Evolutionary conservation across 2,113 vertebrate genomes (phyloP).

Genomic region (Barnardius zonarius): DNA sequence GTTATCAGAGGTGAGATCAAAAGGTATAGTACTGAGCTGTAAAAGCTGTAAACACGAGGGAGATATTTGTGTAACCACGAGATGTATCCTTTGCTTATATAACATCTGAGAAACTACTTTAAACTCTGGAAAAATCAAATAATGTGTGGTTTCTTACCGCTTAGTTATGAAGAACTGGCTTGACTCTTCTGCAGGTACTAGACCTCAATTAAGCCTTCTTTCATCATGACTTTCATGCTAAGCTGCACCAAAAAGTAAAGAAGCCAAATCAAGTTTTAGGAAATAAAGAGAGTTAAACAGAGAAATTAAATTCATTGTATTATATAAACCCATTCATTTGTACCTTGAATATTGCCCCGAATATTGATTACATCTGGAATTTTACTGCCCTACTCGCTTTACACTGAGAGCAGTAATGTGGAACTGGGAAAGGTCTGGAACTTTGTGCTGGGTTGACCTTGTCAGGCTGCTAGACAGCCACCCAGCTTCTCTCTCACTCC

Average conservation of each 20-base stretch:
- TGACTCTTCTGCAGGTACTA: not conserved
- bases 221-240: not conserved
- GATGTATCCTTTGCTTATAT: not conserved
- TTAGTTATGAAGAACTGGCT: not conserved
- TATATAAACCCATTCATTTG: not conserved
- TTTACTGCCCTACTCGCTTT: not conserved
- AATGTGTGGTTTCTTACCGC: not conserved
- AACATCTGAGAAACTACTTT: not conserved
- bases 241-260: not conserved
- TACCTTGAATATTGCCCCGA: not conserved
- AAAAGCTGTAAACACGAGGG: not conserved
- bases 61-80: not conserved
- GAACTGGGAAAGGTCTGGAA: not conserved
- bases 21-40: not conserved
- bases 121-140: not conserved
- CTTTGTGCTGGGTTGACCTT: not conserved
- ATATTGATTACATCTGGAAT: not conserved
- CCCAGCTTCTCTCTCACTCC: not conserved
- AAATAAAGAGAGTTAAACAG: not conserved
- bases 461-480: not conserved
- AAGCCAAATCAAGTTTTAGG: not conserved
- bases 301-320: not conserved
- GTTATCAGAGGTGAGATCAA: not conserved
- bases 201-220: not conserved
- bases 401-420: not conserved